Evolutionary conservation across 92 coral and sea anemone genomes (phyloP).

Genomic region (Zoanthus sociatus): DNA sequence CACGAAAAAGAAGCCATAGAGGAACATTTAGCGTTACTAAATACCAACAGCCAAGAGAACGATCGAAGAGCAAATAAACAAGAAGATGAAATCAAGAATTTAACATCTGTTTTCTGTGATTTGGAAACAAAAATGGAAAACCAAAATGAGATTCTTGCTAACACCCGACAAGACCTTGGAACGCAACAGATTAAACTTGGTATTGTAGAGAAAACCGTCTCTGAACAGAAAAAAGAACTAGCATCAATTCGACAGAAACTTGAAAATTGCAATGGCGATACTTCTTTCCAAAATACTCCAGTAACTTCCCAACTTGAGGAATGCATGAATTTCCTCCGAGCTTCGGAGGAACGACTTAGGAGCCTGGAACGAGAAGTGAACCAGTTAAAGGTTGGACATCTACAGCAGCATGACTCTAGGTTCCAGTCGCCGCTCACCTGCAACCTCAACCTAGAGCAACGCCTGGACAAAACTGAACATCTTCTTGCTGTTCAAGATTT

Average conservation of each 20-base stretch:
- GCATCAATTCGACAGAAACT: background rate
- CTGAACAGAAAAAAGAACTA: slow-evolving; percentile 36
- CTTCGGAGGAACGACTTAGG: background rate
- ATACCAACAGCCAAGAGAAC: background rate
- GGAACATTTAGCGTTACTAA: slow-evolving; percentile 52
- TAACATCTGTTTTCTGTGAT: slow-evolving; percentile 17
- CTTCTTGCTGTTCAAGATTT: slow-evolving; percentile 16
- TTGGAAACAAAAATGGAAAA: slow-evolving; percentile 44
- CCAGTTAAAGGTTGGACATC: slow-evolving; percentile 11
- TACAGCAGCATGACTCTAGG: background rate
- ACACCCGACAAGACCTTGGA: slow-evolving; percentile 55
- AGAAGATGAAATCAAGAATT: slow-evolving; percentile 10
- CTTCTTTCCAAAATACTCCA: background rate
- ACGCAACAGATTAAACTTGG: slow-evolving; percentile 59
- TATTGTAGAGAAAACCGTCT: slow-evolving; percentile 48
- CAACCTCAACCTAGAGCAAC: slow-evolving; percentile 31
- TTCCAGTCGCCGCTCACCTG: no score
- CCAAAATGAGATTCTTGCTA: slow-evolving; percentile 63
- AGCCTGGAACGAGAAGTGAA: background rate
- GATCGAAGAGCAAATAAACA: background rate
- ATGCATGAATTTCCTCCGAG: slow-evolving; percentile 29
- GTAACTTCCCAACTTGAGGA: slow-evolving; percentile 18
- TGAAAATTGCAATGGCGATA: background rate
- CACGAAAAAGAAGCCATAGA: slow-evolving; percentile 48
- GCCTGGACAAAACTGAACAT: slow-evolving; percentile 63